Evolutionary conservation across 2,888 invertebrate genomes (phyloP).

Genomic region (Pseudoips prasinana): DNA sequence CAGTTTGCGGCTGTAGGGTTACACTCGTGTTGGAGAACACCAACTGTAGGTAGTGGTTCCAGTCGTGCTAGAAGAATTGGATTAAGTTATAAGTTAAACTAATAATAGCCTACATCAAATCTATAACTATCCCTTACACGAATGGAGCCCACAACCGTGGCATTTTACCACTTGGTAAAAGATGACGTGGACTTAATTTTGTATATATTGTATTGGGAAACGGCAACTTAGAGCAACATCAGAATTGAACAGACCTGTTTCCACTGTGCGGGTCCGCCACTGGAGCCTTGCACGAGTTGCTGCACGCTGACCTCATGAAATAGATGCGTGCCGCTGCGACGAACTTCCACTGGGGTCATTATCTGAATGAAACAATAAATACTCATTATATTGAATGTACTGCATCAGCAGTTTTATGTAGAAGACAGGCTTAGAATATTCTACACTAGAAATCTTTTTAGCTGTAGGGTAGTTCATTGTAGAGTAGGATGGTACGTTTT

Average conservation of each 20-base stretch:
- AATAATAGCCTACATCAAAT: constrained; percentile 1
- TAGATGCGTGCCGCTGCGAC: constrained; percentile 83
- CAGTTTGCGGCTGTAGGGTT: constrained; percentile 65
- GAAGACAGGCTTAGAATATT: no score
- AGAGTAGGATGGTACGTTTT: no score
- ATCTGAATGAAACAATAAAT: constrained; percentile 66
- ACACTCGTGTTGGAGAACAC: constrained; percentile 83
- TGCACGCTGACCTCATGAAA: constrained; percentile 84
- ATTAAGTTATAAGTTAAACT: not conserved
- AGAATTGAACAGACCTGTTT: constrained; percentile 49
- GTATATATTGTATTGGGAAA: no score
- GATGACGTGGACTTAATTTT: no score
- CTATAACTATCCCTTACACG: no score
- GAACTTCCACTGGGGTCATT: constrained; percentile 84
- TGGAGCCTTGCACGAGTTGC: constrained; percentile 77
- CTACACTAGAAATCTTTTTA: no score
- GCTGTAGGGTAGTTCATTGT: no score
- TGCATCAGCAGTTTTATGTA: no score
- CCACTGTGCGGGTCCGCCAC: constrained; percentile 75
- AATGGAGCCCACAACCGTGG: no score
- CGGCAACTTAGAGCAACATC: no score
- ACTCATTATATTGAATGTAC: no score
- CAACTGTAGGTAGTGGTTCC: constrained; percentile 81
- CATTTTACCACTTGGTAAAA: no score
- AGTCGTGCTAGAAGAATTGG: constrained; percentile 82